phyloP scores from a whole-genome alignment of 92 coral and sea anemone species.

The Epizoanthus stellaris region DNA sequence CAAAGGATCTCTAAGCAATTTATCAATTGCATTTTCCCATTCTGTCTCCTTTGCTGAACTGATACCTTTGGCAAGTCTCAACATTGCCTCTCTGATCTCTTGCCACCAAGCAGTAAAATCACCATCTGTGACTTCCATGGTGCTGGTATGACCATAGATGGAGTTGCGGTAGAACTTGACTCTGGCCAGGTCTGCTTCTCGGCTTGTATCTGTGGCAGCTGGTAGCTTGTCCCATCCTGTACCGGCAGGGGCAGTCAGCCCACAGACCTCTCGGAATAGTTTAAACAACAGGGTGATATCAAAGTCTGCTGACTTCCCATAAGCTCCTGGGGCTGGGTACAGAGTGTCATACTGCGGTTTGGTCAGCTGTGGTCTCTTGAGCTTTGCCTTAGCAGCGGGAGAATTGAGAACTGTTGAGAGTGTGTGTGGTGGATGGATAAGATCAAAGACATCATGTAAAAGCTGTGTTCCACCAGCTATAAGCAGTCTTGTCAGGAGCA shows the following conservation, averaged over 20 bases:
- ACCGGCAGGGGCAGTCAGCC: conserved; percentile 30
- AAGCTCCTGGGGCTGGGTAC: conserved; percentile 52
- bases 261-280: conserved; percentile 40
- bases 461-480: conserved; percentile 51
- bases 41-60: conserved; percentile 24
- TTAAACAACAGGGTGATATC: conserved; percentile 47
- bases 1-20: conserved; percentile 40
- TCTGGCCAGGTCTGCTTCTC: conserved; percentile 57
- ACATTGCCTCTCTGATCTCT: conserved; percentile 46
- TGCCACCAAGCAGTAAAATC: conserved; percentile 55
- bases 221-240: conserved; percentile 61
- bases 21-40: conserved; percentile 48
- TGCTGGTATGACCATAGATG: conserved; percentile 50
- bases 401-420: conserved; percentile 22
- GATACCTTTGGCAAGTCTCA: conserved; percentile 53
- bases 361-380: conserved; percentile 33
- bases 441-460: conserved; percentile 54
- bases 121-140: conserved; percentile 52
- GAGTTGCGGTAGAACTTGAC: conserved; percentile 58
- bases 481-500: conserved; percentile 54
- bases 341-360: conserved; percentile 26
- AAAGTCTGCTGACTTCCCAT: conserved; percentile 51
- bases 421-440: conserved; percentile 33
- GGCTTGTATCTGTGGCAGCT: not conserved
- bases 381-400: not conserved